phyloP scores from a whole-genome alignment of 92 coral and sea anemone species.

The Epizoanthus ramosus region DNA sequence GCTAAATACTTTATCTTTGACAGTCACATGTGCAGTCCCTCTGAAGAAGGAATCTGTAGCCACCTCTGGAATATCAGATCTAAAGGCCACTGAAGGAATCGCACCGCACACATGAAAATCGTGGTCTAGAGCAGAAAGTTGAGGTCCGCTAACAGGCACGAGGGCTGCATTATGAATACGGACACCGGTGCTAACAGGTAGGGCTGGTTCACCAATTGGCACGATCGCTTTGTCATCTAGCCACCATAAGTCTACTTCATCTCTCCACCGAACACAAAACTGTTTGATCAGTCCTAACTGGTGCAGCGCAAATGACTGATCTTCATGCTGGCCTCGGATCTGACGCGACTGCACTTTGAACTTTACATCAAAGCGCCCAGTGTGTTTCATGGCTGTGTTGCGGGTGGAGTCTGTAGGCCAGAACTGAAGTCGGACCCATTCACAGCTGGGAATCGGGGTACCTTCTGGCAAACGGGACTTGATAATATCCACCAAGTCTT shows the following conservation, averaged over 20 bases:
- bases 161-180: constrained; percentile 13
- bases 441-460: constrained; percentile 5
- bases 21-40: constrained; percentile 20
- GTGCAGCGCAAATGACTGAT: neutral
- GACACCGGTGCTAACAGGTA: constrained; percentile 15
- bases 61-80: constrained; percentile 15
- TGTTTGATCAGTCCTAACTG: constrained; percentile 21
- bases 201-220: constrained; percentile 29
- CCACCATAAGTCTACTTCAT: neutral
- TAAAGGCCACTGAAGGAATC: constrained; percentile 8
- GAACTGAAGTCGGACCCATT: constrained; percentile 24
- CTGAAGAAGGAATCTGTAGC: neutral
- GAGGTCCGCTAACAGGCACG: constrained; percentile 7
- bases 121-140: constrained; percentile 33
- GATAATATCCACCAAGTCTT: neutral
- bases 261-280: constrained; percentile 30
- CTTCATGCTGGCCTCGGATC: constrained; percentile 1
- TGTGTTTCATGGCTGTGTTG: neutral
- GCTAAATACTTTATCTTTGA: constrained; percentile 22
- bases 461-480: constrained; percentile 6
- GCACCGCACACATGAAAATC: constrained; percentile 33
- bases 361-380: constrained; percentile 5
- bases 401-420: constrained; percentile 9
- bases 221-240: constrained; percentile 20
- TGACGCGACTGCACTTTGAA: neutral